Evolutionary conservation across 1,140 invertebrate species (phyloP), one percentile per base, ranked within the genome.

Genomic region (Platorchestia sp.): DNA sequence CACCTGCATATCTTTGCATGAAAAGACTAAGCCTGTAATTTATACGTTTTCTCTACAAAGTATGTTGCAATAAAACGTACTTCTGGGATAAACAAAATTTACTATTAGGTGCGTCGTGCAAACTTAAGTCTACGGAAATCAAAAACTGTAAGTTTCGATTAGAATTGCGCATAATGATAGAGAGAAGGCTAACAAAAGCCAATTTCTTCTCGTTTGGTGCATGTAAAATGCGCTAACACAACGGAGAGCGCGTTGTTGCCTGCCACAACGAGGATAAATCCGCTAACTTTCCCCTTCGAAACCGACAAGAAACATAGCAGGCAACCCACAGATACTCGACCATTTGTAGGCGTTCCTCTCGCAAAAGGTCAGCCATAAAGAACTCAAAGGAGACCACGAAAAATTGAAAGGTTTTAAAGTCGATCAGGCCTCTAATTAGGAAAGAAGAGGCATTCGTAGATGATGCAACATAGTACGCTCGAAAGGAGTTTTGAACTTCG

Each of bases 331-430:
- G 45, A 44, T 7, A 22, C 41, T 22, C 19, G 95, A 27, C 95
- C 53, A 87, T 75, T 59, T 95, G 86, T 42, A 86, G 41, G 86
- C 95, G 36, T 75, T 95, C 51, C 59, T 59, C 95, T 86, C n/a
- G 36, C 53, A 7, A 43, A 87, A 86, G 59, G 86, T 95, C 95
- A 95, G 27, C 47, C 45, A 93, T 93, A 93, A 93, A 93, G 43
- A 93, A 93, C 91, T 47, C 45, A 44, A 45, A 93, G 43, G 45
- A 5, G 45, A 44, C 91, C 43, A 93, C 41, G 91, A 44, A 7
- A 93, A 47, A 93, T 45, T 47, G 19, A 93, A 93, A 93, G 43
- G 7, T 5, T 93, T 47, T 93, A 41, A 41, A 7, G 19, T 47
- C 1, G 0, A n/a, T 10, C 7, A 45, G 36, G 45, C 43, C 41